Base-by-base conservation (phyloP, 2,113 vertebrate species). In the Centrocercus urophasianus region DNA sequence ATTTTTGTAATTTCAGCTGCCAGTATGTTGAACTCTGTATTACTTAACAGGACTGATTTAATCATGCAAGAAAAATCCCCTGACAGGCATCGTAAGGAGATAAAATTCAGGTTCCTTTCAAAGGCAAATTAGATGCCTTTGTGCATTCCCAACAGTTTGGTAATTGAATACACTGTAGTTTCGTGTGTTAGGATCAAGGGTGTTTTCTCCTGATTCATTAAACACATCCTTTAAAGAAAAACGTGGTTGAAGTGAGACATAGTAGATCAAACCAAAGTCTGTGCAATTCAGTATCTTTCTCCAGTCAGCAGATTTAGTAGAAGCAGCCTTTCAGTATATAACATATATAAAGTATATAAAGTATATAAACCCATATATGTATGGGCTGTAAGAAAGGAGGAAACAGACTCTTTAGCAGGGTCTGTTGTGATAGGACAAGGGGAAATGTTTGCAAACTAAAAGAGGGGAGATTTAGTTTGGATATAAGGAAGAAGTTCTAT, bases 31-130 rank as follows among this genome's bases (percentile, higher is more conserved):
- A 89, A 60, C 28, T 70, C 42, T 66, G 2, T 82, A 45, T 89
- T 87, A 66, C 50, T 96, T 69, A 92, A 34, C 54, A 79, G 59
- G 28, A 48, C 50, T 87, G 67, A 82, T 94, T 79, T 76, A 92
- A 79, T 91, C n/a, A 88, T 6, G 2, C 28, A 66, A 83, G 71
- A 92, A 91, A 90, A 84, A 63, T 85, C 42, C 24, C 71, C 34
- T 82, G 91, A 64, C 30, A 12, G 60, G 38, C 30, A 60, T 42
- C 4, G 6, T 56, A 76, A 92, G 56, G 59, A 91, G 67, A 66
- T 76, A 93, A 91, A 89, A 77, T 67, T 80, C 56, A 77, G 11
- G 50, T 82, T 93, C 34, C 20, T 80, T 94, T 92, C 60, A 66
- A 60, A 92, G 40, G 60, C 63, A 76, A 59, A 79, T 79, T 34